These are phyloP conservation scores for Lithophane leautieri DNA, from an alignment of 2,888 invertebrate species.

Conservation along the genomic window DNA sequence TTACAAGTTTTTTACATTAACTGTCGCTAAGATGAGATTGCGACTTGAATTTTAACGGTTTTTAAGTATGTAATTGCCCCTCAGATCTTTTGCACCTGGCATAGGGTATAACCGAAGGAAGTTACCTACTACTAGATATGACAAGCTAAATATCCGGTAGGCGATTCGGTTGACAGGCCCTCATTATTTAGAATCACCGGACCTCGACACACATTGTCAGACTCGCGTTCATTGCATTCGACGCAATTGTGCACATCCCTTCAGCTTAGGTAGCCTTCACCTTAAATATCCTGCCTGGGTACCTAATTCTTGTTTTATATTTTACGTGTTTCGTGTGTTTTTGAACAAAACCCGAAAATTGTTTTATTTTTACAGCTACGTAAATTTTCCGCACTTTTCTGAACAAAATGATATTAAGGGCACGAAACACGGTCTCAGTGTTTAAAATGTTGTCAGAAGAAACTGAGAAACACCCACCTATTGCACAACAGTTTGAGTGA, in stretches of 20 bases:
- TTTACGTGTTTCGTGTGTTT: not conserved
- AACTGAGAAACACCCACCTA: not conserved
- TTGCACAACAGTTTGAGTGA: not conserved
- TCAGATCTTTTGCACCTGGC: not conserved
- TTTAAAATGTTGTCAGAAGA: not conserved
- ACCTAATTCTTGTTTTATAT: not conserved
- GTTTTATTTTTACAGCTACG: not conserved
- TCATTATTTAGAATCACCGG: slow-evolving; percentile 32
- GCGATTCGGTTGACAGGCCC: slow-evolving; percentile 20
- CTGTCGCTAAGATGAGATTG: not conserved
- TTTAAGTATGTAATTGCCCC: not conserved
- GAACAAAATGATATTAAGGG: too few relatives aligned
- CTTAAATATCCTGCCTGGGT: not conserved
- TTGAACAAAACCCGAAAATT: not conserved
- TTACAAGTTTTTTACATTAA: not conserved
- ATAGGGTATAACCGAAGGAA: not conserved
- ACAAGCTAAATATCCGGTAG: slow-evolving; percentile 12
- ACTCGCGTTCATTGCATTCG: slow-evolving; percentile 20
- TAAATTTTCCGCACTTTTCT: not conserved
- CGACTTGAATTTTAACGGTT: not conserved
- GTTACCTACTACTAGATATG: not conserved
- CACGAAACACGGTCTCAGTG: too few relatives aligned
- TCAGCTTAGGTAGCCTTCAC: too few relatives aligned
- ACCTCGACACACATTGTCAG: slow-evolving; percentile 21
- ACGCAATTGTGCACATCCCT: slow-evolving; percentile 26